phyloP scores from a whole-genome alignment of 2,888 invertebrate genomes.

The Nycteola revayana region DNA sequence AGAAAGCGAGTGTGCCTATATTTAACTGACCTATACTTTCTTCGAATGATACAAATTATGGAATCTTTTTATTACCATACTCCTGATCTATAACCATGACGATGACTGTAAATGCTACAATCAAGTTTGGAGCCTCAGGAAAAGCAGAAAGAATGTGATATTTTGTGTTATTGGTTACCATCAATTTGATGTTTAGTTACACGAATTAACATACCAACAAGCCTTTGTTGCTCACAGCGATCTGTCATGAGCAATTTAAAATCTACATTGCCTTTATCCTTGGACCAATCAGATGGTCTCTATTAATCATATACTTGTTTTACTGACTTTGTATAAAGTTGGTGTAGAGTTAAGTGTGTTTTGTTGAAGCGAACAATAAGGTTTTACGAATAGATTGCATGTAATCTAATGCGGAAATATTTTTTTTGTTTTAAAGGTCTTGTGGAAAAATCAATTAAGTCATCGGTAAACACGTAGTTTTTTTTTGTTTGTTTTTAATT shows the following conservation, averaged over 20 bases:
- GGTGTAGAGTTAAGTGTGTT: conserved; percentile 24
- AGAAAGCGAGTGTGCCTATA: conserved; percentile 15
- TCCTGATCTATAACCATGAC: conserved; percentile 18
- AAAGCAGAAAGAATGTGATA: conserved; percentile 29
- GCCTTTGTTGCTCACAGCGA: conserved; percentile 34
- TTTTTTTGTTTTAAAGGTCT: conserved; percentile 30
- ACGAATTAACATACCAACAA: conserved; percentile 35
- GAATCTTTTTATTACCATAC: neutral
- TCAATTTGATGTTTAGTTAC: conserved; percentile 33
- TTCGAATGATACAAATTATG: neutral
- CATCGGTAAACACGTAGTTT: too few species aligned
- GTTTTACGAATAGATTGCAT: conserved; percentile 20
- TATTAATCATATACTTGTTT: conserved; percentile 32
- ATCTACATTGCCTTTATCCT: conserved; percentile 35
- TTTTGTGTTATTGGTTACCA: conserved; percentile 29
- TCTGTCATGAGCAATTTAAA: conserved; percentile 38
- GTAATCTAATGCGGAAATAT: conserved; percentile 45
- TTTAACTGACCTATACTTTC: conserved; percentile 2
- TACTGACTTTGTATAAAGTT: conserved; percentile 10
- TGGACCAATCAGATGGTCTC: conserved; percentile 27
- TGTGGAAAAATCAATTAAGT: conserved; percentile 23
- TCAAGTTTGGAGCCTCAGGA: conserved; percentile 30
- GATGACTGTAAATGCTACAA: conserved; percentile 15
- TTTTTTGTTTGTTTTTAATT: too few species aligned
- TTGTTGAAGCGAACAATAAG: conserved; percentile 16